Evolutionary conservation across 2,888 invertebrate species (phyloP).

Genomic region (Chouioia cunea): DNA sequence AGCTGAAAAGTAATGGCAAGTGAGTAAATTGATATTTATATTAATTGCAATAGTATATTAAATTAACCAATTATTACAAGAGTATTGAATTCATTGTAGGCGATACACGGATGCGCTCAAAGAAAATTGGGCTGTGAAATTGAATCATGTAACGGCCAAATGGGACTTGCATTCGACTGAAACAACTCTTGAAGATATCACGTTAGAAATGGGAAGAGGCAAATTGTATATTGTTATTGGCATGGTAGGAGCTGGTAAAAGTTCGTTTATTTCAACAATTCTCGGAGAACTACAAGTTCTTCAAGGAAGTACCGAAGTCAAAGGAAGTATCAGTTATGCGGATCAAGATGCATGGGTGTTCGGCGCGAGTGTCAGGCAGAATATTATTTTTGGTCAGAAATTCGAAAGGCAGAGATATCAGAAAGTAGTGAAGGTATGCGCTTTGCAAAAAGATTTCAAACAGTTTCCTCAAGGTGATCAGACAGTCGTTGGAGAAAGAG

Average conservation of each 20-base stretch:
- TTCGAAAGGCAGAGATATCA: conserved; percentile 75
- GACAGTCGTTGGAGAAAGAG: conserved; percentile 80
- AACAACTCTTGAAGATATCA: conserved; percentile 71
- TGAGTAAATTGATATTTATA: conserved; percentile 6
- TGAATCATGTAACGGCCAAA: no score
- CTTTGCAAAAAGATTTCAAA: conserved; percentile 69
- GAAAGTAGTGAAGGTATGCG: conserved; percentile 67
- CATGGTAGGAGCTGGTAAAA: no score
- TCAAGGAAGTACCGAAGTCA: conserved; percentile 75
- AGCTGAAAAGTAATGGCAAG: not conserved
- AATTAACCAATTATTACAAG: no score
- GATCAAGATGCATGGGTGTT: conserved; percentile 90
- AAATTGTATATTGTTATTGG: conserved; percentile 57
- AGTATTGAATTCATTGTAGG: no score
- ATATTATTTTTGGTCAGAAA: conserved; percentile 84
- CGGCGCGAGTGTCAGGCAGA: conserved; percentile 81
- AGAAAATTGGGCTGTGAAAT: no score
- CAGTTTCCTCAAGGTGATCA: conserved; percentile 79
- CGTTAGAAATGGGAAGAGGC: conserved; percentile 71
- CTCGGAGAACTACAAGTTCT: conserved; percentile 69
- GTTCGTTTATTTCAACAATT: no score
- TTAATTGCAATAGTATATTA: not conserved
- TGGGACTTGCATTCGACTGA: conserved; percentile 71
- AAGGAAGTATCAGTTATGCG: conserved; percentile 80
- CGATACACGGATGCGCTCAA: no score